These are phyloP conservation scores for Agapornis canus DNA, from an alignment of 2,797 vertebrate genomes.

Conservation along the genomic window DNA sequence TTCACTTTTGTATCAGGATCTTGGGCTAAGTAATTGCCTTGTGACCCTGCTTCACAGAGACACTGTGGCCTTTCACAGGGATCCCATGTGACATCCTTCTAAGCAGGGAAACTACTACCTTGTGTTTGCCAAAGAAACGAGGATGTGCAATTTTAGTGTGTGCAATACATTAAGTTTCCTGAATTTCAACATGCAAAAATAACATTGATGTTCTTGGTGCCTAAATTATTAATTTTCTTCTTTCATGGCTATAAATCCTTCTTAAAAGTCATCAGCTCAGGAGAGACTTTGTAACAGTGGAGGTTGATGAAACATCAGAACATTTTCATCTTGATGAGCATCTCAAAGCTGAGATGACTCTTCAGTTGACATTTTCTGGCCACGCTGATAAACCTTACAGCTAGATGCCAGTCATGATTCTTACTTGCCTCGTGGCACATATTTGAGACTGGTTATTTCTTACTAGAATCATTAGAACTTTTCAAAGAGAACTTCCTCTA, in stretches of 20 bases:
- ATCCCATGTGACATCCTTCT: neutral
- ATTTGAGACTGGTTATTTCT: neutral
- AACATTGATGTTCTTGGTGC: neutral
- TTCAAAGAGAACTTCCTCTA: neutral
- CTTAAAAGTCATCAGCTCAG: neutral
- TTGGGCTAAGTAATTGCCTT: neutral
- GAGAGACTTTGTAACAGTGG: neutral
- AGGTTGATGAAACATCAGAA: neutral
- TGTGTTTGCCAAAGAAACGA: neutral
- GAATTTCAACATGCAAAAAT: neutral
- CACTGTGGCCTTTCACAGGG: neutral
- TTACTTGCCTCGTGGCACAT: fast-evolving
- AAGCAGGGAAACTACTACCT: neutral
- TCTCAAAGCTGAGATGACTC: neutral
- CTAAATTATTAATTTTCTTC: neutral
- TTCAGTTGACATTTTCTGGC: neutral
- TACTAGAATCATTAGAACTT: neutral
- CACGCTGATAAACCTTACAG: neutral
- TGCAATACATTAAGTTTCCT: neutral
- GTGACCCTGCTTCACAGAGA: neutral
- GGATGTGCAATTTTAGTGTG: neutral
- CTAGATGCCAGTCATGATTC: neutral
- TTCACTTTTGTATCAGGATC: neutral
- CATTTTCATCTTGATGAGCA: neutral
- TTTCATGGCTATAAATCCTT: neutral